Base-by-base conservation (phyloP, 2,113 vertebrate genomes). In the Caranx ignobilis region DNA sequence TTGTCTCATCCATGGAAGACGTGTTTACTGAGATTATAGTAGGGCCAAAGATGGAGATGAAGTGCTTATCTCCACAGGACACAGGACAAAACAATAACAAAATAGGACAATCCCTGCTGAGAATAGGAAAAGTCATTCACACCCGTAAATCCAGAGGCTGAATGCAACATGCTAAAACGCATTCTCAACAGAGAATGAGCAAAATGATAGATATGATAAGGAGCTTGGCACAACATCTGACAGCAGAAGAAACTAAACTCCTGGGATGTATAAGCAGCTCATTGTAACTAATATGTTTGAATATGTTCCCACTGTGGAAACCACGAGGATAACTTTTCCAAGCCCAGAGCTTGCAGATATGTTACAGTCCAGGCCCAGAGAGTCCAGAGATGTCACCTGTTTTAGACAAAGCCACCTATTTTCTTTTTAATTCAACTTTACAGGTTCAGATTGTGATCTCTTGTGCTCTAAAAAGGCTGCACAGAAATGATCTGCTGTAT, bases 401-500 rank as follows among this genome's bases (percentile, higher is more conserved):
- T 74, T 63, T 19, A 63, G 31, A 62, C 31, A 66, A 66, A 74
- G 11, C 64, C 60, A n/a, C 6, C 11, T 65, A n/a, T 56, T 56
- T 45, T 56, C 61, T n/a, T 26, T 26, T 26, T 26, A 26, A 26
- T 26, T 26, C 1, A 26, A 26, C 76, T 19, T 19, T 73, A 10
- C 60, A 67, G 31, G 78, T 83, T 68, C 71, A 81, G 26, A 18
- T 81, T 26, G 26, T 26, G 66, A 71, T 77, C 18, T n/a, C 13
- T 60, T 78, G 5, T 63, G 41, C 8, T 43, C 79, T 10, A 86
- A 86, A 69, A 73, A 39, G 15, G 74, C 60, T 32, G 0, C 54
- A 11, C 73, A 87, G 50, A 87, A 84, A 74, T 43, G 71, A 1
- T 74, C 65, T 1, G 54, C 6, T 6, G 59, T 82, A 21, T 82